Percentiles rank a stretch among this genome's conserved stretches.
phyloP scores from a whole-genome alignment of 2,113 vertebrate species.

The Zapornia atra region DNA sequence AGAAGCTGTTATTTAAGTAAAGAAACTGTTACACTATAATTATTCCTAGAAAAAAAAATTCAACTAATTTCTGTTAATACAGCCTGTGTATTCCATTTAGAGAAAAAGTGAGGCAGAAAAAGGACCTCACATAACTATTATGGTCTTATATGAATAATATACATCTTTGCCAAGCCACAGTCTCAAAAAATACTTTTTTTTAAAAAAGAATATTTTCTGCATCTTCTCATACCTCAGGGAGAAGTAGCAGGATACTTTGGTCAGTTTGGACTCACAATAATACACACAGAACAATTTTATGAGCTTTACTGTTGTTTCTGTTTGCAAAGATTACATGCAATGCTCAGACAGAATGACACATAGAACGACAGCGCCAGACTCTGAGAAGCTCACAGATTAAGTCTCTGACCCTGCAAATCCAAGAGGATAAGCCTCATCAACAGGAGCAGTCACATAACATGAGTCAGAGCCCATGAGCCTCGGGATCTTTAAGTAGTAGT shows the following conservation, averaged over 20 bases:
- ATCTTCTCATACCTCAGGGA: not conserved
- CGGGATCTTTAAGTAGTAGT: not conserved
- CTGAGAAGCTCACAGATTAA: not conserved
- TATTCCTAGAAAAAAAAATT: not conserved
- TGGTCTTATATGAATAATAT: not conserved
- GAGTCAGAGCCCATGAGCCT: not conserved
- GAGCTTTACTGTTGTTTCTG: not conserved
- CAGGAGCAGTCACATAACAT: not conserved
- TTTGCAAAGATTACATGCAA: not conserved
- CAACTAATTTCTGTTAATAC: not conserved
- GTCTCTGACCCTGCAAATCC: not conserved
- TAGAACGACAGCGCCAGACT: not conserved
- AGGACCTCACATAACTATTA: not conserved
- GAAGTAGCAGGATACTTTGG: not conserved
- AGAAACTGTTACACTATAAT: not conserved
- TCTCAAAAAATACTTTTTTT: not conserved
- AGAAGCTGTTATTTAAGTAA: not conserved
- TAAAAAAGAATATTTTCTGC: not conserved
- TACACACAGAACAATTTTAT: not conserved
- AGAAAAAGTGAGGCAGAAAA: not conserved
- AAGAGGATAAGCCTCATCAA: not conserved
- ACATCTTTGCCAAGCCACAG: not conserved
- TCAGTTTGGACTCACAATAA: not conserved
- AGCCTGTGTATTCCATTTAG: not conserved
- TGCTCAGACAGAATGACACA: not conserved